phyloP scores from a whole-genome alignment of 1,140 invertebrate species.

The Hycleus cichorii region DNA sequence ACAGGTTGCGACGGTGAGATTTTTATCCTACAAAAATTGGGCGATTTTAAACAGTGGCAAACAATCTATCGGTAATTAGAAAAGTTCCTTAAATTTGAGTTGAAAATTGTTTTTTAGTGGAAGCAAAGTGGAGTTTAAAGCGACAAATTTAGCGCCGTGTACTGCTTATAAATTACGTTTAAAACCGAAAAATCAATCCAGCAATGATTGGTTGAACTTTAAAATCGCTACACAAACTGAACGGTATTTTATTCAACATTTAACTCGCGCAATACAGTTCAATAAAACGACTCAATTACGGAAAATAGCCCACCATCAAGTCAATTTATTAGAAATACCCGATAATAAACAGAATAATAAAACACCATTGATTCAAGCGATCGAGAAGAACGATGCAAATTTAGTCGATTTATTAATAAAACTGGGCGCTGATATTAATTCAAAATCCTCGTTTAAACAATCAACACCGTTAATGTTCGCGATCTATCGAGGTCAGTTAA shows the following conservation, averaged over 20 bases:
- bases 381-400: conserved; percentile 23
- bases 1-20: background rate
- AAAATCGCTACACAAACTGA: conserved; percentile 26
- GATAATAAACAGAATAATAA: conserved; percentile 28
- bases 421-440: conserved; percentile 32
- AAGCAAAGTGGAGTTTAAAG: conserved; percentile 15
- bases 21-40: conserved; percentile 19
- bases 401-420: conserved; percentile 28
- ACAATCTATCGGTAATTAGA: conserved; percentile 22
- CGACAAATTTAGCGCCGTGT: conserved; percentile 25
- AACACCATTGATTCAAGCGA: conserved; percentile 30
- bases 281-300: conserved; percentile 26
- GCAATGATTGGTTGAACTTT: conserved; percentile 23
- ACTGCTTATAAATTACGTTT: conserved; percentile 30
- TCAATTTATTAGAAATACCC: conserved; percentile 24
- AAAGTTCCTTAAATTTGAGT: background rate
- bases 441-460: conserved; percentile 11
- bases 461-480: conserved; percentile 34
- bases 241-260: conserved; percentile 27
- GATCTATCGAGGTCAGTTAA: conserved; percentile 26
- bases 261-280: conserved; percentile 28
- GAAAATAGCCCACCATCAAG: conserved; percentile 24
- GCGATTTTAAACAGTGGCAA: conserved; percentile 22
- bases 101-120: conserved; percentile 20
- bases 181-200: conserved; percentile 6